These are phyloP conservation scores for Hyperopisus bebe DNA, from an alignment of 2,113 vertebrate genomes.

Conservation along the genomic window DNA sequence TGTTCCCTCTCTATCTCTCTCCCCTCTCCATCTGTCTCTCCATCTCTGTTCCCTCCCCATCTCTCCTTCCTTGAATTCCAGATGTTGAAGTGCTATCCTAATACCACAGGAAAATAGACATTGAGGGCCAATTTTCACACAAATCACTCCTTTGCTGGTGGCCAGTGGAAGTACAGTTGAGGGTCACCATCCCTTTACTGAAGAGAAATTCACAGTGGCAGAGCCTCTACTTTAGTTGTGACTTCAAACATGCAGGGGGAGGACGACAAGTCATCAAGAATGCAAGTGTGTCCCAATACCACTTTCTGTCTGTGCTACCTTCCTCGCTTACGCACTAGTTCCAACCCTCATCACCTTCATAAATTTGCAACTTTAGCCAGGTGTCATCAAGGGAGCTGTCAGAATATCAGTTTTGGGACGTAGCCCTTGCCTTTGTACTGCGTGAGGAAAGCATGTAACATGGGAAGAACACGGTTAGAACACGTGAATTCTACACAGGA, in stretches of 20 bases:
- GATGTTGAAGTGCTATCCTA: neutral
- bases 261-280: neutral
- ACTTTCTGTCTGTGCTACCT: neutral
- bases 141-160: neutral
- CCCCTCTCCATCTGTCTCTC: too few relatives aligned
- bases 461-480: neutral
- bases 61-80: neutral
- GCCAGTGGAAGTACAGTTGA: neutral
- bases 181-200: neutral
- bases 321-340: neutral
- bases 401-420: neutral
- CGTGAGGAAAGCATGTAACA: neutral
- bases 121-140: neutral
- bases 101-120: neutral
- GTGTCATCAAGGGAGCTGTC: neutral
- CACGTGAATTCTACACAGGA: neutral
- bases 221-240: neutral
- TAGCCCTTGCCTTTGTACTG: neutral
- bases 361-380: neutral
- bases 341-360: neutral
- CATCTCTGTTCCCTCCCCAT: neutral
- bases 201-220: neutral
- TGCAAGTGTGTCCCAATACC: neutral
- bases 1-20: too few relatives aligned
- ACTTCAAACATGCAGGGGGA: neutral